phyloP scores from a whole-genome alignment of 2,797 vertebrate genomes.

The Natrix natrix region DNA sequence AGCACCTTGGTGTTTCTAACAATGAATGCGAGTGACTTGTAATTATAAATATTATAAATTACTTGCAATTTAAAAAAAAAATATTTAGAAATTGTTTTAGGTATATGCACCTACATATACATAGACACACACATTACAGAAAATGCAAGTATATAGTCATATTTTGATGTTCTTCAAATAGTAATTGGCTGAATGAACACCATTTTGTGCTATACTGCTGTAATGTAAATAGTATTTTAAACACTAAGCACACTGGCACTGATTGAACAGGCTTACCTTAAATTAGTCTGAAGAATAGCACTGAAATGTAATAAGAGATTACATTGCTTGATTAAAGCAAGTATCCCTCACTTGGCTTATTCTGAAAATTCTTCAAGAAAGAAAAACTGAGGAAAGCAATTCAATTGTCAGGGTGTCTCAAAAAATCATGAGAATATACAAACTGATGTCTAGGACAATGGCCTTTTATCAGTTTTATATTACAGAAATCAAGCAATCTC shows the following conservation, averaged over 20 bases:
- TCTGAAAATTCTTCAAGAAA: not conserved
- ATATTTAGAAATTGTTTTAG: not conserved
- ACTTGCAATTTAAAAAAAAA: not conserved
- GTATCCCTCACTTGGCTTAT: not conserved
- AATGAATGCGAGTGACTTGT: not conserved
- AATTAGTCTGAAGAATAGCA: not conserved
- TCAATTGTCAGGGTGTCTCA: not conserved
- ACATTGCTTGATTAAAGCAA: not conserved
- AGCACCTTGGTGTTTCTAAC: not conserved
- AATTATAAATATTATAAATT: too few relatives aligned
- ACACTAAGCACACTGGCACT: not conserved
- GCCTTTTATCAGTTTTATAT: not conserved
- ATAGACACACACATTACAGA: not conserved
- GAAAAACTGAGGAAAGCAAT: not conserved
- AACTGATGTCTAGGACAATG: not conserved
- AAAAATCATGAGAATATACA: not conserved
- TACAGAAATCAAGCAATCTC: not conserved
- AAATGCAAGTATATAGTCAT: constrained; percentile 15
- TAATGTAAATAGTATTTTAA: not conserved
- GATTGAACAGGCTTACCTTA: constrained; percentile 14
- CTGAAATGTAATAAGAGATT: constrained; percentile 18
- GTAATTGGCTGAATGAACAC: not conserved
- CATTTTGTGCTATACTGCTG: not conserved
- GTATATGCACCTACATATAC: not conserved
- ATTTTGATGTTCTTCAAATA: constrained; percentile 32